These are phyloP conservation scores for Zaprionus taronus DNA, from an alignment of 1,140 invertebrate species.

Conservation along the genomic window DNA sequence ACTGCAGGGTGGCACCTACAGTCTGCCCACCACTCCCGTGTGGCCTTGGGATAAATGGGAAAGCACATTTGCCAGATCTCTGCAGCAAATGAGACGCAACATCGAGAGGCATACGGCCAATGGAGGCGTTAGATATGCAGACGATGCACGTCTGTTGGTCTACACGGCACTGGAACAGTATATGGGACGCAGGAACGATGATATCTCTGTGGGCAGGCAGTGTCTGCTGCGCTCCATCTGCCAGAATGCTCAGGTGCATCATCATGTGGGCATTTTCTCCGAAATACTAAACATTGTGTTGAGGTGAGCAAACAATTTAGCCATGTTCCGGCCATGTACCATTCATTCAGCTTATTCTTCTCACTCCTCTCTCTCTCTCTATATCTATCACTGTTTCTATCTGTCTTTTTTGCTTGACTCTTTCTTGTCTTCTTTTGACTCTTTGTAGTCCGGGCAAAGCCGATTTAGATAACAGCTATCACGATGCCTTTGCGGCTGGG, in stretches of 20 bases:
- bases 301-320: constrained; percentile 60
- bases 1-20: constrained; percentile 72
- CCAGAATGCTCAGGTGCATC: constrained; percentile 80
- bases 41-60: constrained; percentile 83
- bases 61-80: constrained; percentile 66
- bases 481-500: constrained; percentile 68
- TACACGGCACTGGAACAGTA: constrained; percentile 73
- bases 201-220: constrained; percentile 52
- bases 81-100: constrained; percentile 55
- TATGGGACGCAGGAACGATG: constrained; percentile 59
- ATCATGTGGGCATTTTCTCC: constrained; percentile 76
- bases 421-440: constrained; percentile 7
- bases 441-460: constrained; percentile 70
- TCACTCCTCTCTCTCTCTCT: no score
- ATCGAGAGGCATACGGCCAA: constrained; percentile 58
- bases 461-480: constrained; percentile 67
- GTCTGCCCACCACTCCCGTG: constrained; percentile 63
- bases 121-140: constrained; percentile 57
- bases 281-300: constrained; percentile 76
- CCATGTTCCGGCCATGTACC: neutral
- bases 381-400: neutral
- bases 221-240: constrained; percentile 79
- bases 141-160: constrained; percentile 70
- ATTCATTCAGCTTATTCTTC: neutral
- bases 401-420: neutral